These are phyloP conservation scores for Xestia xanthographa DNA, from an alignment of 2,888 invertebrate species.

Conservation along the genomic window DNA sequence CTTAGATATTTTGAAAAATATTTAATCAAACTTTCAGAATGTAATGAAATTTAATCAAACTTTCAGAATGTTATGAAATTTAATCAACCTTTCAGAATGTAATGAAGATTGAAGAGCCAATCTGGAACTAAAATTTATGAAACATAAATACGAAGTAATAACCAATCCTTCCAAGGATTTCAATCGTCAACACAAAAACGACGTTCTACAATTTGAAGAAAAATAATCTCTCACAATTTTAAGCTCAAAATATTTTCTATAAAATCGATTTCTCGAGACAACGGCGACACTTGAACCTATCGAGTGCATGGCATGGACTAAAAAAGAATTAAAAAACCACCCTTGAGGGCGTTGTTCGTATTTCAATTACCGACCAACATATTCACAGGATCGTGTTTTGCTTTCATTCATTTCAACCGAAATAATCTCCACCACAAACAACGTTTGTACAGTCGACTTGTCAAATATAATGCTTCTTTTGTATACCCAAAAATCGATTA, in stretches of 20 bases:
- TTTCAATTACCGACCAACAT: constrained; percentile 88
- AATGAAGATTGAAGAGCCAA: neutral
- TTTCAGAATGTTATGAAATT: no score
- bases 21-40: constrained; percentile 1
- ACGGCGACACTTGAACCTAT: constrained; percentile 76
- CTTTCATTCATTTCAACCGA: constrained; percentile 90
- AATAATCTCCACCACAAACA: constrained; percentile 91
- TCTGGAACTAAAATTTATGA: neutral
- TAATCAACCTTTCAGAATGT: no score
- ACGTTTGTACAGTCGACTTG: constrained; percentile 88
- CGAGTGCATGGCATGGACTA: constrained; percentile 50
- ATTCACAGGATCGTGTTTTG: constrained; percentile 89
- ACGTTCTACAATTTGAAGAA: neutral
- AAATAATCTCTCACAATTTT: constrained; percentile 24
- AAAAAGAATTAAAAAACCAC: constrained; percentile 80
- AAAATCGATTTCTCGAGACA: constrained; percentile 64
- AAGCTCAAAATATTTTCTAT: constrained; percentile 55
- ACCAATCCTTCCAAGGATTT: neutral
- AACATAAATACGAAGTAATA: constrained; percentile 5
- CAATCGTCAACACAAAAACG: neutral
- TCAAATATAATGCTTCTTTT: constrained; percentile 89
- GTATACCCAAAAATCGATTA: constrained; percentile 89
- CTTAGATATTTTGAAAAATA: neutral
- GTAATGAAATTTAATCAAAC: no score
- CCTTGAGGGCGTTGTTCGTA: constrained; percentile 82